Base-by-base conservation (phyloP, 2,113 vertebrate genomes). In the Machaerirhynchus nigripectus region DNA sequence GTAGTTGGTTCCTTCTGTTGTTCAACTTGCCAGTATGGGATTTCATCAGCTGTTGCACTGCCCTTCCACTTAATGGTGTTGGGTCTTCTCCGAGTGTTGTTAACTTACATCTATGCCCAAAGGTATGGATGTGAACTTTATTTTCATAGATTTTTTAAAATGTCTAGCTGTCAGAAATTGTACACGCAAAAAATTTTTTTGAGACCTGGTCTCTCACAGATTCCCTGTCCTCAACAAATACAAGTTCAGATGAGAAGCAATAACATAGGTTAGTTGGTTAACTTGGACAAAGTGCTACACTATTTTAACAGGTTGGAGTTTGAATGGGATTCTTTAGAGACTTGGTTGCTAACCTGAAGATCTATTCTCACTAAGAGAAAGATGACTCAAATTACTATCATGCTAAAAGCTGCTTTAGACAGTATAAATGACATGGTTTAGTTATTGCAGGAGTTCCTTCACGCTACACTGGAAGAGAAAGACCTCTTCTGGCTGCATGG, bases 141-240 rank as follows among this genome's bases (percentile, higher is more conserved):
- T 83, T 86, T 80, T 88, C 28, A 27, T 11, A 64, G 67, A 26
- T 28, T n/a, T 92, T 77, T 3, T 33, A 5, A 80, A 61, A 53
- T 61, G 14, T 56, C 27, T 84, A 28, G 5, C 37, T 71, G 30
- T 84, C 52, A 65, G 76, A 82, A 89, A 37, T 33, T 71, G 24
- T 56, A 64, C 0, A 0, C n/a, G 15, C 16, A 60, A n/a, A 59
- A 16, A 9, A 4, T 2, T 11, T 7, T 63, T 86, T 61, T 31
- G 20, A 28, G 15, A 73, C 28, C 7, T 12, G 8, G 1, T 79
- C 15, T 90, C 12, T 71, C 59, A 68, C 7, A 68, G 20, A n/a
- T 73, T 85, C 13, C 3, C 1, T 22, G 22, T 64, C 37, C 21
- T 69, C 75, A 59, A 28, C 35, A 75, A 78, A 13, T 60, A 28